A percentile compares a stretch with the other conserved stretches of the same genome.
These are phyloP conservation scores for Monochamus alternatus DNA, from an alignment of 2,888 invertebrate species.

Conservation along the genomic window DNA sequence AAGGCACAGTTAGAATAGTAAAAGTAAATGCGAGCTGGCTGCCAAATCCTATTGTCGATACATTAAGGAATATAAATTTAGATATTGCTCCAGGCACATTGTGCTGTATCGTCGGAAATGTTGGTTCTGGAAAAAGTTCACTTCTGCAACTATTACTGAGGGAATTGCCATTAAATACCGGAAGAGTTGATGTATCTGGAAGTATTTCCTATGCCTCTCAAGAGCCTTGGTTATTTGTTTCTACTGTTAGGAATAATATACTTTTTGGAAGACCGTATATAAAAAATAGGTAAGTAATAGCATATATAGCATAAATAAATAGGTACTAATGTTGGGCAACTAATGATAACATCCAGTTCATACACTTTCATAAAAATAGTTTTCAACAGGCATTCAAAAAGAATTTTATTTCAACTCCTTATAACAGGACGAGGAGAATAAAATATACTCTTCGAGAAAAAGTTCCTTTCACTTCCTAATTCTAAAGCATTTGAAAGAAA, in stretches of 20 bases:
- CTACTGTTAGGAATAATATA: slow-evolving; percentile 85
- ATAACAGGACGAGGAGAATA: too few relatives aligned
- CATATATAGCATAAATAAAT: not conserved
- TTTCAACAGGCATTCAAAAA: too few relatives aligned
- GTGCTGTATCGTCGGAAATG: slow-evolving; percentile 74
- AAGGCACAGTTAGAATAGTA: slow-evolving; percentile 54
- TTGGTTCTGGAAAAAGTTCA: slow-evolving; percentile 82
- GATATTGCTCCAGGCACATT: slow-evolving; percentile 70
- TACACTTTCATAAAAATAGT: too few relatives aligned
- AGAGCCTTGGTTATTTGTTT: slow-evolving; percentile 86
- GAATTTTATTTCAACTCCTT: too few relatives aligned
- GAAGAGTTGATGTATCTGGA: slow-evolving; percentile 78
- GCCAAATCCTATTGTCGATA: slow-evolving; percentile 62
- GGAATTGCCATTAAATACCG: slow-evolving; percentile 78
- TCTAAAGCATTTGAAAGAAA: too few relatives aligned
- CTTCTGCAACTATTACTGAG: slow-evolving; percentile 81
- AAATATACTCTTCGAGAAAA: too few relatives aligned
- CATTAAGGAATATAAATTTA: slow-evolving; percentile 72
- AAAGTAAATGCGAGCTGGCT: slow-evolving; percentile 61
- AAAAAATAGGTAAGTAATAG: slow-evolving; percentile 68
- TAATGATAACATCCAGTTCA: too few relatives aligned
- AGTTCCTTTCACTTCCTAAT: too few relatives aligned
- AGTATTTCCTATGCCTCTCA: slow-evolving; percentile 82
- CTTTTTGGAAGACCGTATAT: slow-evolving; percentile 82
- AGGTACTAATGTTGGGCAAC: too few relatives aligned